These are phyloP conservation scores for Xylota segnis DNA, from an alignment of 2,888 invertebrate genomes.

Conservation along the genomic window DNA sequence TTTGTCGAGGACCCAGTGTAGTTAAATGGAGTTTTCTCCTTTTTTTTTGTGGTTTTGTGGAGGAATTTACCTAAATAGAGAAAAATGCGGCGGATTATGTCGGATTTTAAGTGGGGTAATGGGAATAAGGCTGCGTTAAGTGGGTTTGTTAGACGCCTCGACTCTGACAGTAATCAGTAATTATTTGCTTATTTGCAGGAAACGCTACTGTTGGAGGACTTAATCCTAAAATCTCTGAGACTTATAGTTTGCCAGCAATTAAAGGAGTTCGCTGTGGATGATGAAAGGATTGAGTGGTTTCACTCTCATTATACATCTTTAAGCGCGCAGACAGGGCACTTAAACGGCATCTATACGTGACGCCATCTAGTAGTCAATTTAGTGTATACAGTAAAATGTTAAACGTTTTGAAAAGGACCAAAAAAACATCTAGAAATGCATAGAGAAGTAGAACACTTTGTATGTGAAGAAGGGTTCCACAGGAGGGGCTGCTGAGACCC, in stretches of 20 bases:
- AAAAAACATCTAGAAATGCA: too few relatives aligned
- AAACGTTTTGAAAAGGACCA: too few relatives aligned
- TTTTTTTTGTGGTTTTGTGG: slow-evolving; percentile 6
- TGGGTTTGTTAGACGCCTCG: neutral
- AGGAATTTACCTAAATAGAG: slow-evolving; percentile 23
- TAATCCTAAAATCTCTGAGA: neutral
- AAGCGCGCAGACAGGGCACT: too few relatives aligned
- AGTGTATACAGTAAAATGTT: too few relatives aligned
- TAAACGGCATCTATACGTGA: too few relatives aligned
- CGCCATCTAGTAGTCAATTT: too few relatives aligned
- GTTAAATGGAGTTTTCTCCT: neutral
- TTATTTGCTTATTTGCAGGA: slow-evolving; percentile 41
- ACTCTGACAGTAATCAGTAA: slow-evolving; percentile 26
- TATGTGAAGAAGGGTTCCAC: too few relatives aligned
- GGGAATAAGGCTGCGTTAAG: neutral
- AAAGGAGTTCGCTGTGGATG: too few relatives aligned
- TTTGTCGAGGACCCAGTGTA: neutral
- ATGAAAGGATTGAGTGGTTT: too few relatives aligned
- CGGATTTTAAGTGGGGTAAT: slow-evolving; percentile 14
- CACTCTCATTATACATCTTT: too few relatives aligned
- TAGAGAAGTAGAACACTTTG: too few relatives aligned
- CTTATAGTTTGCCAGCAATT: neutral
- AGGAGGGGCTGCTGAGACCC: too few relatives aligned
- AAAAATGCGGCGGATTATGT: slow-evolving; percentile 15
- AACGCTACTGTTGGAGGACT: neutral